Evolutionary conservation across 1,140 invertebrate genomes (phyloP), one percentile per base, ranked within the genome.

Genomic region (Drosophila oshimai): DNA sequence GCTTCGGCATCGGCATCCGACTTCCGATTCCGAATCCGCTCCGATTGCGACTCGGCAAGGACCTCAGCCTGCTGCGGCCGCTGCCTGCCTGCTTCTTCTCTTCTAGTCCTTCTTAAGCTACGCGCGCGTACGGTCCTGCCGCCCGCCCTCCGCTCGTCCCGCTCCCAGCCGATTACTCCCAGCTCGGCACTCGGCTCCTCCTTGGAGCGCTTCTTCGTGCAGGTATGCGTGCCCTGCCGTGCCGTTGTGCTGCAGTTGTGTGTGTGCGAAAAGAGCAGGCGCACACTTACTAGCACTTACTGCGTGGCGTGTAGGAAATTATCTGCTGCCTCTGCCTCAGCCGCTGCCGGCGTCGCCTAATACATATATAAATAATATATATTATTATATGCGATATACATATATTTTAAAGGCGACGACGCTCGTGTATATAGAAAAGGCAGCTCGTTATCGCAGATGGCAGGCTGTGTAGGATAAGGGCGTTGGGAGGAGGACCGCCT

Each of bases 361-460:
- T 86, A 86, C 73, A 79, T 89, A 87, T 89, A 87, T 89, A 89
- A 89, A 89, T 89, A 89, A 89, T 89, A 89, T 89, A 89, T 89
- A 88, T 86, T 86, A 86, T 86, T 87, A 88, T 87, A 87, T 88
- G 79, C 58, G 67, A 76, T 71, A 81, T 86, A 58, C 62, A 88
- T 88, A 89, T 83, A 89, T 87, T 89, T 89, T 89, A 78, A 89
- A 89, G 71, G 70, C 46, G 64, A 47, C 51, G 34, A 41, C 54
- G 72, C 72, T 81, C 77, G 69, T 62, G 28, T 76, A 76, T 70
- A 77, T 80, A 80, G 58, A 80, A 80, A 80, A 74, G 62, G 60
- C 64, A 39, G 69, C 70, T 65, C 58, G 61, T 65, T 65, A 53
- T 57, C 70, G 76, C 28, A 65, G 62, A 65, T 60, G 50, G 46